Conservation (phyloP, 2,888 invertebrate species). For the Pelosia muscerda region DNA sequence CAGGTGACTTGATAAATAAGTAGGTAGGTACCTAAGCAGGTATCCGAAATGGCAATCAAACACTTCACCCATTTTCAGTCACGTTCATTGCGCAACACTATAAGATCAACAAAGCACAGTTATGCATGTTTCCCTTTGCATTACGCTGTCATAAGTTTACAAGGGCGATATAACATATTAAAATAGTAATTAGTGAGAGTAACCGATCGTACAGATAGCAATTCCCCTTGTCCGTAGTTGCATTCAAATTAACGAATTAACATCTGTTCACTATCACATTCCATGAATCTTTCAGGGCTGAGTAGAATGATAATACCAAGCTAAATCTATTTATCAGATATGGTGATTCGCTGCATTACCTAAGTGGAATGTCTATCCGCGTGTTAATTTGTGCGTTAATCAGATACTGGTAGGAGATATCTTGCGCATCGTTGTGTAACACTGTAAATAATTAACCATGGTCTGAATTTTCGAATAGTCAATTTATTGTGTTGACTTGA, state of each 20-base stretch:
- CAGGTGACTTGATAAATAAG: too few relatives aligned
- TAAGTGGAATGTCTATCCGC: conserved; percentile 46
- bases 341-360: conserved; percentile 29
- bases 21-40: too few relatives aligned
- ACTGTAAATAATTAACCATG: conserved; percentile 1
- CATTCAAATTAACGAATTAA: conserved; percentile 51
- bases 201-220: conserved; percentile 37
- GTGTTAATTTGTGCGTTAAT: conserved; percentile 42
- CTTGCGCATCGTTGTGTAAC: conserved; percentile 22
- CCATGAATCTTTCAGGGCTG: conserved; percentile 47
- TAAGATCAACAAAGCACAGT: neutral
- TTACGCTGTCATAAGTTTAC: neutral
- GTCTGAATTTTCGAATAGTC: neutral
- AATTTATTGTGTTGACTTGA: neutral
- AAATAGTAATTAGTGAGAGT: conserved; percentile 43
- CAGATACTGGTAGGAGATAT: conserved; percentile 11
- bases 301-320: conserved; percentile 44
- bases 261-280: conserved; percentile 52
- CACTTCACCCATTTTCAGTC: too few relatives aligned
- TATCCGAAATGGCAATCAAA: too few relatives aligned
- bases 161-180: conserved; percentile 13
- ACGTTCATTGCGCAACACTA: too few relatives aligned
- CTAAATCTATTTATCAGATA: conserved; percentile 33
- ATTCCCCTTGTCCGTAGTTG: conserved; percentile 33
- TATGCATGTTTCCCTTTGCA: too few relatives aligned